A percentile compares a stretch with the other conserved stretches of the same genome.
Evolutionary conservation across 2,113 vertebrate genomes (phyloP).

Genomic region (Campylorhamphus procurvoides): DNA sequence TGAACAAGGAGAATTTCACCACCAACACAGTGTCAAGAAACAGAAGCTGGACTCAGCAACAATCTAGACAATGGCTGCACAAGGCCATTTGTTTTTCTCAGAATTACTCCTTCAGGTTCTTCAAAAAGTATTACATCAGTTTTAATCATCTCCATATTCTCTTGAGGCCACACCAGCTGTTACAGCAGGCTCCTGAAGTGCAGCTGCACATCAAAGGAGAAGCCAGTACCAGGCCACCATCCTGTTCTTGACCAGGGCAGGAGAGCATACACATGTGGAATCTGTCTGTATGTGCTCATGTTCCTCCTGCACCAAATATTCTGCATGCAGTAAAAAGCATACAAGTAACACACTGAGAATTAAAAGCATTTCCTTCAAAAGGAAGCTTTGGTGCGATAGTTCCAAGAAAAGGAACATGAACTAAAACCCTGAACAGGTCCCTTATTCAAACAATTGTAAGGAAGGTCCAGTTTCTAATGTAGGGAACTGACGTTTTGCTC

Average conservation of each 20-base stretch:
- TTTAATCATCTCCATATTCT: not conserved
- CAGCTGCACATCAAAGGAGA: not conserved
- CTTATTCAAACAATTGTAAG: not conserved
- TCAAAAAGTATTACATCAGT: not conserved
- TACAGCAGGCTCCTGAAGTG: not conserved
- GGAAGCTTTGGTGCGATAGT: not conserved
- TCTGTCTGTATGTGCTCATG: fast-evolving
- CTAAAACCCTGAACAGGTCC: not conserved
- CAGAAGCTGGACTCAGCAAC: not conserved
- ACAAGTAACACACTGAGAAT: not conserved
- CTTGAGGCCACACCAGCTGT: not conserved
- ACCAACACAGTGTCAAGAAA: not conserved
- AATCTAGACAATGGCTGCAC: not conserved
- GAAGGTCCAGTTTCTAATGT: not conserved
- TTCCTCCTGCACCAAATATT: not conserved
- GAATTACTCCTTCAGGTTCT: not conserved
- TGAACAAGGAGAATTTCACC: not conserved
- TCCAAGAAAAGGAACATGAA: not conserved
- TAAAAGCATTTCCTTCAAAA: not conserved
- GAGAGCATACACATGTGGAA: not conserved
- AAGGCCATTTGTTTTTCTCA: not conserved
- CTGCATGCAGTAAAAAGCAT: not conserved
- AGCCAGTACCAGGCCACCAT: not conserved
- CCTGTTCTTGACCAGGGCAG: not conserved
- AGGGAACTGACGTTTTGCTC: not conserved